Percentiles rank a stretch among this genome's conserved stretches.
Evolutionary conservation across 1,140 invertebrate species (phyloP).

Genomic region (Aphaenogaster ashmeadi): DNA sequence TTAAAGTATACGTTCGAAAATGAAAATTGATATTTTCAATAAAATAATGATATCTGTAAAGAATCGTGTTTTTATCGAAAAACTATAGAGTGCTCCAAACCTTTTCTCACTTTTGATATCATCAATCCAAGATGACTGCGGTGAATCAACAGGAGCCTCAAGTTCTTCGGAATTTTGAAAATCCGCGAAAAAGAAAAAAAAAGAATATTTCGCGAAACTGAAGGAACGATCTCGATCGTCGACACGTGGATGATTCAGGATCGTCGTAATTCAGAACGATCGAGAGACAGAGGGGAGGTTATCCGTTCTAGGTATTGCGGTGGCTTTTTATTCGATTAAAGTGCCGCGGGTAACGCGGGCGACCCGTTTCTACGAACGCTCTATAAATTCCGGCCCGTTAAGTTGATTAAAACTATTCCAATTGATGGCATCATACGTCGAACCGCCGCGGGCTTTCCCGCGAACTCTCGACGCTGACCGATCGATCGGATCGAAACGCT

Average conservation of each 20-base stretch:
- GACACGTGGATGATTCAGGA: neutral
- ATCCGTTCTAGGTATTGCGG: constrained; percentile 51
- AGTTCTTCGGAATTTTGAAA: neutral
- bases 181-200: neutral
- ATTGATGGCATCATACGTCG: constrained; percentile 63
- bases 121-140: no score
- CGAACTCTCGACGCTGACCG: constrained; percentile 12
- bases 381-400: constrained; percentile 70
- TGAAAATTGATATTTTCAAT: no score
- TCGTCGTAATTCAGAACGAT: neutral
- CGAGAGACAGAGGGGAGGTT: neutral
- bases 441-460: constrained; percentile 29
- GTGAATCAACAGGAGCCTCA: no score
- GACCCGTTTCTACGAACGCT: constrained; percentile 67
- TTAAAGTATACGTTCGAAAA: no score
- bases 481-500: constrained; percentile 15
- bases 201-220: neutral
- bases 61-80: no score
- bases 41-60: no score
- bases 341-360: constrained; percentile 11
- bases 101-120: no score
- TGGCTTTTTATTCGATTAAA: constrained; percentile 57
- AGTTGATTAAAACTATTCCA: constrained; percentile 74
- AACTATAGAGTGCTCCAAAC: no score
- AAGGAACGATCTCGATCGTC: neutral